Base-by-base conservation (phyloP, 2,888 invertebrate genomes). In the Platerodrilus igneus region DNA sequence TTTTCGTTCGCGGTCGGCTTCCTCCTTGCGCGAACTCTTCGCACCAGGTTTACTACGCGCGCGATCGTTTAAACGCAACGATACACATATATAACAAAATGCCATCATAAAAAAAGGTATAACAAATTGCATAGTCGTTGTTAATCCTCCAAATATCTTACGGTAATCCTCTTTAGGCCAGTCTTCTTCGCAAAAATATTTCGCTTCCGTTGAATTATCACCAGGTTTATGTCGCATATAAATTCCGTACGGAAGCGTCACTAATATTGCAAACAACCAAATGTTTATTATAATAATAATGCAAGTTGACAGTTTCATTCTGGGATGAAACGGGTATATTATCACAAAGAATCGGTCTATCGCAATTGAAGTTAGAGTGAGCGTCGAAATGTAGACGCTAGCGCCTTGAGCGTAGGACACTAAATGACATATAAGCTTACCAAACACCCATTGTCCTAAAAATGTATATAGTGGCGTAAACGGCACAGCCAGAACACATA, bases 331-430 rank as follows among this genome's bases (percentile, higher is more conserved):
- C 0, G 96, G 96, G 66, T 94, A 91, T 48, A 96, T 89, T 54
- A 99, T 97, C 46, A 96, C 95, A 67, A 95, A 88, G 70, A 92
- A 97, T 37, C 97, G 81, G 72, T 99, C 97, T 45, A 97, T 85
- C 32, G 97, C 97, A 56, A 99, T 97, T 51, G 95, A 91, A 54
- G 93, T 96, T 48, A 99, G 77, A 3, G 97, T 97, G 57, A 97
- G 74, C 1, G 96, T 95, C 45, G 94, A 94, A 62, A 97, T 94
- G 76, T 96, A 99, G 52, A 99, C 94, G 64, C 92, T 92, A 58
- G 91, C 88, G 36, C 94, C 95, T 68, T 92, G 92, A 40, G 92
- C 87, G 68, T 88, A 92, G 36, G 96, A 87, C 45, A 95, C 88
- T 57, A 95, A 72, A 66, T 95, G 93, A 63, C 97, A 99, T 46